Base-by-base conservation (phyloP, 1,140 invertebrate species). In the Ceratosolen fusciceps region DNA sequence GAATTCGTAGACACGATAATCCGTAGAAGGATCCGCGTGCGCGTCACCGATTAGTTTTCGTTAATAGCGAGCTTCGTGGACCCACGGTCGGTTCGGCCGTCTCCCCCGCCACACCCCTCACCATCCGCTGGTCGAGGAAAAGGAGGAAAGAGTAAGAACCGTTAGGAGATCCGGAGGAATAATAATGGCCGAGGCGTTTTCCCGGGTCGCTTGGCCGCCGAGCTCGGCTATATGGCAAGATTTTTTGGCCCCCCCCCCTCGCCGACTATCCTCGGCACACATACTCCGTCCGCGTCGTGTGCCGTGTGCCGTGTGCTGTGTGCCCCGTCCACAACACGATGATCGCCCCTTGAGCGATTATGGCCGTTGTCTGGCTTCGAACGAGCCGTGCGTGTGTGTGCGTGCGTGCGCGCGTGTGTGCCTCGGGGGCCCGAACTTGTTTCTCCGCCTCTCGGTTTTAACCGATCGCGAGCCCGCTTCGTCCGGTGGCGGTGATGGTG, bases 381-480 rank as follows among this genome's bases (percentile, higher is more conserved):
- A n/a, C n/a, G n/a, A n/a, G n/a, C n/a, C n/a, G n/a, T n/a, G n/a
- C n/a, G n/a, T n/a, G n/a, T n/a, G n/a, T n/a, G n/a, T n/a, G n/a
- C n/a, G n/a, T n/a, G n/a, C n/a, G n/a, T n/a, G n/a, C n/a, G n/a
- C 31, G 34, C 58, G 58, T 10, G 14, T 19, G 68, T 49, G 39
- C 52, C 49, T 56, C 24, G 72, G 34, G n/a, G 62, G 29, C 31
- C 24, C 75, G 52, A 77, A 77, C 75, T 67, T 77, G 75, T 77
- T 77, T 77, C 75, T 31, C 31, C 24, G 24, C 58, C 58, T 39
- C 58, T 39, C 43, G 58, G 26, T 43, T 43, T 58, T 47, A 52
- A 54, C n/a, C 52, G 37, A 60, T 54, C 72, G n/a, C 58, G 65
- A 67, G 37, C 65, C 19, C 0, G 19, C n/a, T n/a, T n/a, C n/a